These are phyloP conservation scores for Megamerina dolium DNA, from an alignment of 2,888 invertebrate genomes.

Conservation along the genomic window DNA sequence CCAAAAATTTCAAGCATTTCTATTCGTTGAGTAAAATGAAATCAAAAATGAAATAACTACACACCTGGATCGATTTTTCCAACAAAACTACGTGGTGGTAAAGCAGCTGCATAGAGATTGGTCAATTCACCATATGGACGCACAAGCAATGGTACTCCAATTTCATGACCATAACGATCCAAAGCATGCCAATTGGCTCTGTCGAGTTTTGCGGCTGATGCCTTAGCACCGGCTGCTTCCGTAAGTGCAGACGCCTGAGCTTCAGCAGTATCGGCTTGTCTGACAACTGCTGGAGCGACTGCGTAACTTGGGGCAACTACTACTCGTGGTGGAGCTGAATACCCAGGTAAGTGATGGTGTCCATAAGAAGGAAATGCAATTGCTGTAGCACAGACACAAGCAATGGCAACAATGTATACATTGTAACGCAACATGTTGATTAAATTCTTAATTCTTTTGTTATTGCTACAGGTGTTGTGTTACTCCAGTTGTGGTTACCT, in stretches of 20 bases:
- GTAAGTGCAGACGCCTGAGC: slow-evolving; percentile 33
- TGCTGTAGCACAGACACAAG: slow-evolving; percentile 11
- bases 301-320: slow-evolving; percentile 2
- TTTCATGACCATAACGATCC: slow-evolving; percentile 34
- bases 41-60: slow-evolving; percentile 20
- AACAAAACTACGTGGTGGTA: slow-evolving; percentile 42
- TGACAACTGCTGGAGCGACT: slow-evolving; percentile 3
- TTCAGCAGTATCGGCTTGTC: slow-evolving; percentile 22
- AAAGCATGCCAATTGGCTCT: slow-evolving; percentile 28
- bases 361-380: too few species aligned
- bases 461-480: too few species aligned
- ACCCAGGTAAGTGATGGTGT: too few species aligned
- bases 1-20: neutral
- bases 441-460: too few species aligned
- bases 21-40: neutral
- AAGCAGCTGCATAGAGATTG: slow-evolving; percentile 34
- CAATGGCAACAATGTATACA: slow-evolving; percentile 22
- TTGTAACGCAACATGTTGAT: slow-evolving; percentile 22
- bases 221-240: slow-evolving; percentile 35
- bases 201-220: slow-evolving; percentile 35
- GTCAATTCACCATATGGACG: slow-evolving; percentile 33
- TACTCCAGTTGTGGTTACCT: too few species aligned
- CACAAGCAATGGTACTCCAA: slow-evolving; percentile 34
- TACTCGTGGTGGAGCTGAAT: neutral
- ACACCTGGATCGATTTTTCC: slow-evolving; percentile 41